Conservation (phyloP, 2,797 vertebrate species). For the Apodemus agrarius region DNA sequence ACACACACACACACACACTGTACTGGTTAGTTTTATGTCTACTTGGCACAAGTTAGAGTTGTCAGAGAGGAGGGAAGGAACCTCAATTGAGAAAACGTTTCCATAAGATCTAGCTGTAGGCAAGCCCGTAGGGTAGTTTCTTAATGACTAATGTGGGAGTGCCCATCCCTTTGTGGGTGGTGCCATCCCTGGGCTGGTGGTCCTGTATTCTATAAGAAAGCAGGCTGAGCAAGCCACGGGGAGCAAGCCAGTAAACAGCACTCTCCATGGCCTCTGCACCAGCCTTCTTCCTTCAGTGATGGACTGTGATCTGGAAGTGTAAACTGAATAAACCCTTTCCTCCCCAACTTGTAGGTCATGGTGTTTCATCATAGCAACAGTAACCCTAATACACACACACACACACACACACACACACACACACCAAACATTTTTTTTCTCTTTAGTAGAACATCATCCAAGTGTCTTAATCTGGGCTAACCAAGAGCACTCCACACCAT, state of each 20-base stretch:
- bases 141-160: not conserved
- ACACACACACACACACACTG: not conserved
- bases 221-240: not conserved
- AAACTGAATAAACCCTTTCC: not conserved
- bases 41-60: not conserved
- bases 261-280: not conserved
- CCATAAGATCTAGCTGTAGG: not conserved
- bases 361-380: not conserved
- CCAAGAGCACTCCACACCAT: not conserved
- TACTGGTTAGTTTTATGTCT: not conserved
- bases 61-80: not conserved
- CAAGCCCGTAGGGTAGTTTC: not conserved
- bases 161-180: too few species aligned
- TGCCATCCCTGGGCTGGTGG: not conserved
- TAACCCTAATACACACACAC: not conserved
- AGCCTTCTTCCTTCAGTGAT: not conserved
- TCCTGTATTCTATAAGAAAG: not conserved
- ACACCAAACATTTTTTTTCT: too few species aligned
- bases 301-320: not conserved
- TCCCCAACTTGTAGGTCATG: not conserved
- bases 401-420: not conserved
- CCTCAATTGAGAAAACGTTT: not conserved
- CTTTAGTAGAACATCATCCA: not conserved
- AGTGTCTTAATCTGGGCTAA: not conserved
- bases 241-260: not conserved